Conservation (phyloP, 2,888 invertebrate species). For the Trissoscelio sp. region DNA sequence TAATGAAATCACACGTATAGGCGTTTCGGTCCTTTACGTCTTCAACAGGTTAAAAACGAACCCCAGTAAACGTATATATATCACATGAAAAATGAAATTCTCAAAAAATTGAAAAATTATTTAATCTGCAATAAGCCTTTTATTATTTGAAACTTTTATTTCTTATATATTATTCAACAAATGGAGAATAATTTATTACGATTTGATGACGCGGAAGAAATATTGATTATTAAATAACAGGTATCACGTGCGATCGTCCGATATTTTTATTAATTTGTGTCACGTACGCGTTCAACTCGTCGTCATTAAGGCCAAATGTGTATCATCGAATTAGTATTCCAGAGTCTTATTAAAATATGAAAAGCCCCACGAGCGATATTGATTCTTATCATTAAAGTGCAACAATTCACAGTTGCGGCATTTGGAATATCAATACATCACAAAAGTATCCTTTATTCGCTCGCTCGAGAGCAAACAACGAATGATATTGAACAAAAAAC, state of each 20-base stretch:
- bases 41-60: too few relatives aligned
- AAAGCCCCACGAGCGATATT: conserved; percentile 49
- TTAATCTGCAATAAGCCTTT: too few relatives aligned
- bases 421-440: conserved; percentile 54
- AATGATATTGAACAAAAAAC: conserved; percentile 59
- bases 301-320: conserved; percentile 55
- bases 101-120: too few relatives aligned
- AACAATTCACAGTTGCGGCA: conserved; percentile 63
- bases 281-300: conserved; percentile 37
- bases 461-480: conserved; percentile 55
- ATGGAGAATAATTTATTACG: conserved; percentile 48
- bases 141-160: too few relatives aligned
- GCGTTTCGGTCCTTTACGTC: too few relatives aligned
- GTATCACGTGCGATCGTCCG: conserved; percentile 7
- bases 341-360: conserved; percentile 61
- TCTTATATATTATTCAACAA: conserved; percentile 12
- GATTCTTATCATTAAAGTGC: conserved; percentile 62
- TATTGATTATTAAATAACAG: conserved; percentile 47
- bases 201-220: conserved; percentile 47
- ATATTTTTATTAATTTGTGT: conserved; percentile 52
- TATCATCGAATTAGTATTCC: conserved; percentile 50
- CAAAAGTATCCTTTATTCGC: conserved; percentile 56
- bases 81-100: too few relatives aligned
- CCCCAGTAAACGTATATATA: too few relatives aligned
- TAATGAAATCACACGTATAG: too few relatives aligned